Evolutionary conservation across 1,140 invertebrate species (phyloP), one percentile per base, ranked within the genome.

Genomic region (Drosophila seguyi): DNA sequence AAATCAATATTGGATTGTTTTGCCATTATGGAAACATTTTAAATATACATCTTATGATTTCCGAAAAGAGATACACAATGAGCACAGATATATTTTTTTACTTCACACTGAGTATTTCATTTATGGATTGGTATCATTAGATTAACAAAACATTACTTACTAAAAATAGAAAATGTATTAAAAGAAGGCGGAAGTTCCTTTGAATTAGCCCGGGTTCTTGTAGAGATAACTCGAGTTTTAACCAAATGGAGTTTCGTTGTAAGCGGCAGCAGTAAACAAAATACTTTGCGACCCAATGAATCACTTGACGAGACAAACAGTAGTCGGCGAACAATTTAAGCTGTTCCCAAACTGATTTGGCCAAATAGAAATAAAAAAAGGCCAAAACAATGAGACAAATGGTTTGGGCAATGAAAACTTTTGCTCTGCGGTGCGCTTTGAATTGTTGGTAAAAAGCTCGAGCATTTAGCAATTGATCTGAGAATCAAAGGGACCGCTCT

Each of bases 401-500:
- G 62, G 62, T 50, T 78, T 16, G 53, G 45, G 36, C 52, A 67
- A 59, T 66, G 60, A 76, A 63, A 55, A 67, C 59, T 56, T 42
- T 75, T 62, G 73, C 72, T 81, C 82, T 63, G 82, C 79, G 83
- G 82, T 44, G 67, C 68, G 61, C 82, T 86, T 86, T 86, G 68
- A 83, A 72, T 72, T 31, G 78, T 72, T 38, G 57, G 31, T 74
- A 53, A 61, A 74, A 73, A 66, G 48, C 82, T 79, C 67, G 63
- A 60, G 69, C 79, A 79, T 88, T 87, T 83, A 83, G 83, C 83
- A 80, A 87, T 79, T 87, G 83, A 87, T 87, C 83, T 87, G 79
- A 66, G 38, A 83, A 87, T 87, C 83, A 87, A 87, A 87, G 83
- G 52, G 18, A 71, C 82, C 79, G 83, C 65, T 44, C 58, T 39